These are phyloP conservation scores for Sturnus vulgaris DNA, from an alignment of 2,113 vertebrate species.

Conservation along the genomic window DNA sequence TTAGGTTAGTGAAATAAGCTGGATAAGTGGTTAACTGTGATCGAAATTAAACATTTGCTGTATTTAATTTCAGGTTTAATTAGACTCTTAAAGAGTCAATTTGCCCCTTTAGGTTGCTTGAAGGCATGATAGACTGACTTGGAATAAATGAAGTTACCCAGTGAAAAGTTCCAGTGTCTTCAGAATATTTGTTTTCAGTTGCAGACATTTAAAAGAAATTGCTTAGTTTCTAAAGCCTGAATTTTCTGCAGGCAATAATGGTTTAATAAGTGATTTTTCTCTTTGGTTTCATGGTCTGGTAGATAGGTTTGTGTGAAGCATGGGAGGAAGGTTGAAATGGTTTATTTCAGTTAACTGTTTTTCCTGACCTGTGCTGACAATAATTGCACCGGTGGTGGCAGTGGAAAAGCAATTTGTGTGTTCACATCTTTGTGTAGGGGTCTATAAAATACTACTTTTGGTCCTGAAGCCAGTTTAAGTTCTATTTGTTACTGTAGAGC, in stretches of 20 bases:
- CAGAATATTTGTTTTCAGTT: neutral
- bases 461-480: neutral
- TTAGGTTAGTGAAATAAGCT: neutral
- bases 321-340: neutral
- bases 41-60: neutral
- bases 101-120: neutral
- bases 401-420: neutral
- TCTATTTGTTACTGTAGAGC: neutral
- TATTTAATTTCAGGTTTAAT: conserved; percentile 1
- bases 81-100: neutral
- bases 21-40: neutral
- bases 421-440: neutral
- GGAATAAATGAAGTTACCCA: neutral
- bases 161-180: neutral
- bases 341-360: neutral
- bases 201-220: neutral
- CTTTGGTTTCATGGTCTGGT: neutral
- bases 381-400: neutral
- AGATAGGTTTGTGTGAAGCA: neutral
- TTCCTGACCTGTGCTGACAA: neutral
- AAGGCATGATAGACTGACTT: neutral
- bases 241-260: neutral
- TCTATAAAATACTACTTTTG: neutral
- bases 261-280: neutral
- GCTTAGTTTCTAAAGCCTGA: neutral